Conservation (phyloP, 2,113 vertebrate genomes). For the cat (Felis catus) region F.catus_Fca126_mat1.0 CM031424.1:78256501-78257000, state of each 20-base stretch:
- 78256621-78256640: conserved; percentile 59
- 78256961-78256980: neutral
- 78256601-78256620: conserved; percentile 48
- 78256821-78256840: neutral
- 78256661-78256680: neutral
- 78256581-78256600: conserved; percentile 42
- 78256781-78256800: neutral
- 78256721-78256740: neutral
- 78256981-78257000: neutral
- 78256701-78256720: neutral
- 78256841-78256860: neutral
- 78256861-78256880: neutral
- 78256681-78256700: conserved; percentile 9
- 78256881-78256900: rapidly evolving
- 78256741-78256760: neutral
- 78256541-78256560: conserved; percentile 64
- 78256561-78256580: conserved; percentile 56
- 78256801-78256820: neutral
- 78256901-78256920: rapidly evolving
- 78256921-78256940: neutral
- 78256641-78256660: neutral
- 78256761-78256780: neutral
- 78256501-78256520: neutral
- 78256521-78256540: conserved; percentile 74
- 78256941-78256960: neutral